These are phyloP conservation scores for Suncus etruscus DNA, from an alignment of 2,113 vertebrate genomes.

Conservation along the genomic window DNA sequence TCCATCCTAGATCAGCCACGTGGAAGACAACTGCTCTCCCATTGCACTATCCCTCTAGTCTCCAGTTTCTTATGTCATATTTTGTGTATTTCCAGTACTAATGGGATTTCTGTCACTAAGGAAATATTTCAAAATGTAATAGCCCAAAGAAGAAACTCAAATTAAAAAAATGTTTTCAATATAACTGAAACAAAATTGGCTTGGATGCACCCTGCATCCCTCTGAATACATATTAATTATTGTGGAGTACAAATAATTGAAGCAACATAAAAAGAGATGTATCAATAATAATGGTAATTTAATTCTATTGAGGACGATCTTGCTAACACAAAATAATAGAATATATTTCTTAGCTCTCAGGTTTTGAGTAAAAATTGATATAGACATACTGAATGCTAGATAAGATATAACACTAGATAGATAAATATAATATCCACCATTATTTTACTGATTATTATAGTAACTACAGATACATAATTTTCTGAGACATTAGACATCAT, in stretches of 20 bases:
- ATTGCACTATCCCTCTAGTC: too few relatives aligned
- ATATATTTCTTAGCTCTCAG: not conserved
- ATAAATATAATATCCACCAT: not conserved
- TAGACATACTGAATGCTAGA: too few relatives aligned
- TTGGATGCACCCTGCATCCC: not conserved
- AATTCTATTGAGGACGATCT: not conserved
- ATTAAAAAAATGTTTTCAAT: too few relatives aligned
- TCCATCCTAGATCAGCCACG: too few relatives aligned
- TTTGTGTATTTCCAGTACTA: too few relatives aligned
- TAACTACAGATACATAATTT: not conserved
- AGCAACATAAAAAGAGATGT: not conserved
- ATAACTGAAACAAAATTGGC: not conserved
- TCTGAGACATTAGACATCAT: not conserved
- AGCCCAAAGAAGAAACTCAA: too few relatives aligned
- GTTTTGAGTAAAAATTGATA: not conserved
- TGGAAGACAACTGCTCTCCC: too few relatives aligned
- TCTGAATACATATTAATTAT: not conserved
- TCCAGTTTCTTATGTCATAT: too few relatives aligned
- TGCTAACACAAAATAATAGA: not conserved
- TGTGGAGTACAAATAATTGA: not conserved
- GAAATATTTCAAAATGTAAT: too few relatives aligned
- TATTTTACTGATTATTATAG: not conserved
- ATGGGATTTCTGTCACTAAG: too few relatives aligned
- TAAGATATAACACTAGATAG: too few relatives aligned
- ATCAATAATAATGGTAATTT: not conserved